Percentiles rank a stretch among this genome's conserved stretches.
These are phyloP conservation scores for Poeciliopsis infans DNA, from an alignment of 2,797 vertebrate species.

Conservation along the genomic window DNA sequence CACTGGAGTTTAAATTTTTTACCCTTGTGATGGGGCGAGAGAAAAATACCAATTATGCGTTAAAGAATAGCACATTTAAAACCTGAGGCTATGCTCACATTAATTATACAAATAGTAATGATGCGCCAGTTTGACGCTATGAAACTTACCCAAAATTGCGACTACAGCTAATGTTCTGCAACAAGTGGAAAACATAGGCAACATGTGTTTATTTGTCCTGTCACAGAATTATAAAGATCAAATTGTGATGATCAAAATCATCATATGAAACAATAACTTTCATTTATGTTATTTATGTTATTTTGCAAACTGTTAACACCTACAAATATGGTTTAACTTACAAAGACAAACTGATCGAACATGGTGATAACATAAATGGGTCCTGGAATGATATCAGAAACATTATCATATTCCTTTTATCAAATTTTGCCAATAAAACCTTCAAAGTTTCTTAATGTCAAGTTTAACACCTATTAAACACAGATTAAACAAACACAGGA, in stretches of 20 bases:
- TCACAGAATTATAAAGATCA: background rate
- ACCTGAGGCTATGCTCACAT: background rate
- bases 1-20: background rate
- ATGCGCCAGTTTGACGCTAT: background rate
- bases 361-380: background rate
- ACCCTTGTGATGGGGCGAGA: background rate
- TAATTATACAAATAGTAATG: background rate
- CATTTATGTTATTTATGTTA: background rate
- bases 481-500: too few species aligned
- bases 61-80: background rate
- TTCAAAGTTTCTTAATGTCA: background rate
- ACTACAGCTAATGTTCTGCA: background rate
- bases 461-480: too few species aligned
- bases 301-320: background rate
- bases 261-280: background rate
- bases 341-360: background rate
- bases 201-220: background rate
- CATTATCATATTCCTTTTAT: background rate
- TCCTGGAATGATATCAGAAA: background rate
- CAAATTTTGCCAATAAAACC: background rate
- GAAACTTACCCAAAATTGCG: too few species aligned
- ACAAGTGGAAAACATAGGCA: background rate
- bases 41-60: background rate
- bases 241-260: background rate
- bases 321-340: background rate